A percentile compares a stretch with the other conserved stretches of the same genome.
Evolutionary conservation across 2,797 vertebrate species (phyloP).

Genomic region (Danio tinwini): DNA sequence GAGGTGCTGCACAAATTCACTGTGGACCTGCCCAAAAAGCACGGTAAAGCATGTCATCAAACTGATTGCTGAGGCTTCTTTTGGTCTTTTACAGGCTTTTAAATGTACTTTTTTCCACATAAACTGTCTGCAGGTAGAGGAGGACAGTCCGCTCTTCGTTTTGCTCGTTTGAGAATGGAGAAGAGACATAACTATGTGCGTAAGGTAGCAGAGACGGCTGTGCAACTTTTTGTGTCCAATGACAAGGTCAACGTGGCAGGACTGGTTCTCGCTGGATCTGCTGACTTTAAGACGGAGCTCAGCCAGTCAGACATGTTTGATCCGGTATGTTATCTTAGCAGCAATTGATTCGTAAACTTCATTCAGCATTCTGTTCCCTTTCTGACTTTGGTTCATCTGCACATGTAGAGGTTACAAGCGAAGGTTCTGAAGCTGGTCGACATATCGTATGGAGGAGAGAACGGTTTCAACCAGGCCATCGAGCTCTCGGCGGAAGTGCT

Average conservation of each 20-base stretch:
- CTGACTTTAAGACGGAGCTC: slow-evolving; percentile 91
- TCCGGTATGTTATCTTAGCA: slow-evolving; percentile 75
- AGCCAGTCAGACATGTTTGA: slow-evolving; percentile 94
- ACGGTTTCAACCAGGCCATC: slow-evolving; percentile 92
- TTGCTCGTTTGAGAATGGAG: slow-evolving; percentile 89
- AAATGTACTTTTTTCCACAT: background rate
- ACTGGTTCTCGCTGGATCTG: slow-evolving; percentile 88
- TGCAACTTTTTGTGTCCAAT: slow-evolving; percentile 89
- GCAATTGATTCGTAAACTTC: background rate
- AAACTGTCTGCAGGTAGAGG: slow-evolving; percentile 79
- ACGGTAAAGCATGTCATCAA: slow-evolving; percentile 75
- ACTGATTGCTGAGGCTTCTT: background rate
- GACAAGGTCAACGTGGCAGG: slow-evolving; percentile 92
- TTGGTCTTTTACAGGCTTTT: background rate
- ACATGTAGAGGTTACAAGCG: slow-evolving; percentile 81
- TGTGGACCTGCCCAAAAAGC: slow-evolving; percentile 92
- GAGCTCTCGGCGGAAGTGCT: slow-evolving; percentile 90
- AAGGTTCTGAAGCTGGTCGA: slow-evolving; percentile 81
- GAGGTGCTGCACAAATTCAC: slow-evolving; percentile 93
- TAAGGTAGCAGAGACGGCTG: slow-evolving; percentile 89
- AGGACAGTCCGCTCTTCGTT: slow-evolving; percentile 89
- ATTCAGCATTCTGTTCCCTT: background rate
- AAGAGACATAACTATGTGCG: slow-evolving; percentile 91
- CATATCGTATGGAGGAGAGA: slow-evolving; percentile 81
- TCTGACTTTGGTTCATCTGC: background rate